Base-by-base conservation (phyloP, 1,140 invertebrate genomes). In the Rhynchophorus ferrugineus region DNA sequence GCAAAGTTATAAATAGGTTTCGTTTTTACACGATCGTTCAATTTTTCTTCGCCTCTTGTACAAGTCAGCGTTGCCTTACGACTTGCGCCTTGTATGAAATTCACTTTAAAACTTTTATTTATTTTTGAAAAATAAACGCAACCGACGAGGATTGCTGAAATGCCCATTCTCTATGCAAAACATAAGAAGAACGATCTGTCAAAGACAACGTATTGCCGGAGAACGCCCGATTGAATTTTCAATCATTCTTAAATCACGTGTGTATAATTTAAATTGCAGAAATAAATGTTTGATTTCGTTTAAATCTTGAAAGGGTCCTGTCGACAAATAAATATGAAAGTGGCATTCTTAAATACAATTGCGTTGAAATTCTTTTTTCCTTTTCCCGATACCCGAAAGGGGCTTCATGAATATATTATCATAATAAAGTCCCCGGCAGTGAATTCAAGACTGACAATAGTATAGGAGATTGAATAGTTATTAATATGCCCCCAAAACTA, bases 261-360 rank as follows among this genome's bases (percentile, higher is more conserved):
- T 55, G 53, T 17, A 55, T 55, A 55, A 55, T 55, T 49, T 55
- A 55, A 55, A 55, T 55, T 55, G 47, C 53, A 49, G 37, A 49
- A 55, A 55, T 55, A 49, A 55, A 49, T 53, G 46, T 48, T 48
- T 24, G 20, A 48, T 13, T 48, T 48, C 46, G 34, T 24, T 21
- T 11, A 29, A 29, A 29, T 5, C 5, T 11, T 29, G 24, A 29
- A 6, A 6, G 24, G 11, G 5, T 5, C 24, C 24, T 11, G 24
- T 11, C 11, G 24, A 29, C 24, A 29, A 11, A 29, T 29, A 5
- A 29, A 29, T 29, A 29, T 29, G 11, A n/a, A n/a, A n/a, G n/a
- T n/a, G n/a, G n/a, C n/a, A n/a, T n/a, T n/a, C n/a, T n/a, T n/a
- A n/a, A n/a, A n/a, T n/a, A n/a, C n/a, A n/a, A n/a, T n/a, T n/a